Percentiles rank a stretch among this genome's conserved stretches.
These are phyloP conservation scores for Dicyrtoma fusca DNA, from an alignment of 2,888 invertebrate genomes.

Conservation along the genomic window DNA sequence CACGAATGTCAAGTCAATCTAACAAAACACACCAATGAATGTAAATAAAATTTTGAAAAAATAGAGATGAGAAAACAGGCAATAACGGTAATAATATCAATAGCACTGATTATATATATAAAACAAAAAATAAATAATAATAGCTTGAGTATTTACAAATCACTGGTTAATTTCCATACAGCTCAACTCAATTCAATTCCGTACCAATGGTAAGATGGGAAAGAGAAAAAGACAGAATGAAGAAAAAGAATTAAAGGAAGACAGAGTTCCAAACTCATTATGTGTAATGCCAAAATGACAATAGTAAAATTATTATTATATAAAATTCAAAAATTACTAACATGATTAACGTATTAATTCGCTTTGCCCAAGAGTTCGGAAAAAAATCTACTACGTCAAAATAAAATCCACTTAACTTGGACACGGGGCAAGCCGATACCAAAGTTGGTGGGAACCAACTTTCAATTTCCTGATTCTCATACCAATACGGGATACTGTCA, in stretches of 20 bases:
- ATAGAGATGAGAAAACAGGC: neutral
- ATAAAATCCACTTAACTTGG: slow-evolving; percentile 41
- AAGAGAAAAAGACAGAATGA: too few species aligned
- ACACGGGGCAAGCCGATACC: slow-evolving; percentile 24
- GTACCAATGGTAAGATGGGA: too few species aligned
- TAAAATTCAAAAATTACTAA: slow-evolving; percentile 10
- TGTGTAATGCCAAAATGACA: neutral
- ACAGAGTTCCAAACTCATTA: slow-evolving; percentile 16
- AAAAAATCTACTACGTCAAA: slow-evolving; percentile 18
- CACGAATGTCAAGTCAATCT: neutral
- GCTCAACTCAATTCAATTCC: too few species aligned
- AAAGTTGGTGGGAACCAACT: slow-evolving; percentile 30
- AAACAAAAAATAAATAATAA: too few species aligned
- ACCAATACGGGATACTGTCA: slow-evolving; percentile 46
- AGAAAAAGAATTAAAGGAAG: neutral
- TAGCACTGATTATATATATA: too few species aligned
- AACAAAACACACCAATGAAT: slow-evolving; percentile 16
- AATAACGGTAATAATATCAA: too few species aligned
- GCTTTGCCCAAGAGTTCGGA: slow-evolving; percentile 22
- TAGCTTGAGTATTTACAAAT: too few species aligned
- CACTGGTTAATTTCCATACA: slow-evolving; percentile 9
- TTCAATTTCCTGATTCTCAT: slow-evolving; percentile 24
- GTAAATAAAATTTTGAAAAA: neutral
- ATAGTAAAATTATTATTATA: slow-evolving; percentile 6
- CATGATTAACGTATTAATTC: slow-evolving; percentile 2